Evolutionary conservation across 2,797 vertebrate species (phyloP).

Genomic region (Pipistrellus kuhlii): DNA sequence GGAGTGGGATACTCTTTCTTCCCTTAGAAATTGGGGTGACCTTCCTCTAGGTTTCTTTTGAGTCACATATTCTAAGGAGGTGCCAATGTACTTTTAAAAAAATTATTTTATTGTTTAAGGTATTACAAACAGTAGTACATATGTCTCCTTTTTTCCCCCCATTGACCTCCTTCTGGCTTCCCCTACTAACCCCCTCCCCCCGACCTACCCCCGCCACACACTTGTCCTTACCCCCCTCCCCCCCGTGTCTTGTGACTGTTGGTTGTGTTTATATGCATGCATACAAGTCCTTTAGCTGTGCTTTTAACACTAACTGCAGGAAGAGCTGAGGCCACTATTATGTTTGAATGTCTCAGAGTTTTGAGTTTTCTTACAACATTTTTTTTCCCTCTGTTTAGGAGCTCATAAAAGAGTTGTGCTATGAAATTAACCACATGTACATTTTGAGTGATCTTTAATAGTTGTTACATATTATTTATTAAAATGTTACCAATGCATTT

Average conservation of each 20-base stretch:
- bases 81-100: neutral
- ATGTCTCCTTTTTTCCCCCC: too few relatives aligned
- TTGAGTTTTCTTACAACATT: neutral
- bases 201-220: too few relatives aligned
- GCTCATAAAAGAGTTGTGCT: neutral
- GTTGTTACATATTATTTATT: constrained; percentile 60
- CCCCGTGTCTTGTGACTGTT: too few relatives aligned
- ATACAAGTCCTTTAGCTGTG: neutral
- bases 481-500: neutral
- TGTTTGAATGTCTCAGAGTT: neutral
- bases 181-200: too few relatives aligned
- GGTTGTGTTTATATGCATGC: too few relatives aligned
- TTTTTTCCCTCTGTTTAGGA: constrained; percentile 39
- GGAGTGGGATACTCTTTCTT: neutral
- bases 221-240: too few relatives aligned
- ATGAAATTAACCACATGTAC: constrained; percentile 17
- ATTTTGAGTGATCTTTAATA: constrained; percentile 43
- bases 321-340: neutral
- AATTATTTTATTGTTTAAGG: too few relatives aligned
- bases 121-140: too few relatives aligned
- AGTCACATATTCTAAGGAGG: neutral
- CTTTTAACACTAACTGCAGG: neutral
- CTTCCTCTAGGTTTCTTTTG: neutral
- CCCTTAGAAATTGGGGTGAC: neutral
- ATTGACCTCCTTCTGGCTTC: too few relatives aligned